Evolutionary conservation across 2,888 invertebrate species (phyloP).

Genomic region (Drosophila recens): DNA sequence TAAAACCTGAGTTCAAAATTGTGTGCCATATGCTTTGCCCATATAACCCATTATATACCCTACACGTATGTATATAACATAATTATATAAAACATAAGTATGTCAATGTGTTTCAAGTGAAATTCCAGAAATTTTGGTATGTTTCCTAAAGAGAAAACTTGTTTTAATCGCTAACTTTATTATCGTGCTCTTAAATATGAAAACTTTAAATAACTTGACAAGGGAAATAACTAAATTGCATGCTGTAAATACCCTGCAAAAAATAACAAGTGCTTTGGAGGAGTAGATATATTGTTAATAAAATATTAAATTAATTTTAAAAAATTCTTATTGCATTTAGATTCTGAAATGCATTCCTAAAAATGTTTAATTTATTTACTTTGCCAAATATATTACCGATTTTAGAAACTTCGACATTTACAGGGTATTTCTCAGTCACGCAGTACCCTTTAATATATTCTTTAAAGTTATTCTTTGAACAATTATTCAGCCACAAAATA

Average conservation of each 20-base stretch:
- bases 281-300: background rate
- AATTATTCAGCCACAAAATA: constrained; percentile 16
- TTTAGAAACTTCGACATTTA: no score
- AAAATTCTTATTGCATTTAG: no score
- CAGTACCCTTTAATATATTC: no score
- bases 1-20: constrained; percentile 33
- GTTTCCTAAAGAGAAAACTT: background rate
- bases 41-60: background rate
- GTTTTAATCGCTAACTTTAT: constrained; percentile 28
- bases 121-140: constrained; percentile 5
- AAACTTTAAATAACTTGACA: constrained; percentile 43
- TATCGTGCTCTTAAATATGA: constrained; percentile 32
- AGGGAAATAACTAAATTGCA: constrained; percentile 9
- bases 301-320: background rate
- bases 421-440: constrained; percentile 21
- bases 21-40: constrained; percentile 25
- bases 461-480: constrained; percentile 4
- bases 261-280: background rate
- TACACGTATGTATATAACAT: no score
- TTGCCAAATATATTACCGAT: no score
- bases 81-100: background rate
- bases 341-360: no score
- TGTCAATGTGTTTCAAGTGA: constrained; percentile 19
- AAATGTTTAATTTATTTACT: no score
- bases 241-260: constrained; percentile 5